Evolutionary conservation across 2,888 invertebrate species (phyloP).

Genomic region (Nomada lathburiana): DNA sequence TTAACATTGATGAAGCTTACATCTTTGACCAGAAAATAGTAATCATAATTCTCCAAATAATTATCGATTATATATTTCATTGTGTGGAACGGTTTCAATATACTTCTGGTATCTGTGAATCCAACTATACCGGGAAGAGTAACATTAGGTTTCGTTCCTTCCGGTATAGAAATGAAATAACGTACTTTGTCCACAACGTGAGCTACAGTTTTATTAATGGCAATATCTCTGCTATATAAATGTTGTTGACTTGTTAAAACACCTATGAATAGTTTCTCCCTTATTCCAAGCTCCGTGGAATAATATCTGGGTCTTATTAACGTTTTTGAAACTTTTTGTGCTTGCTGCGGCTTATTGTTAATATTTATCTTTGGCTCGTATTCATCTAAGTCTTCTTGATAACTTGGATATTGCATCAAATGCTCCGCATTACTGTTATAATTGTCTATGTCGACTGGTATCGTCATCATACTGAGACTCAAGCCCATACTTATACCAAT

Average conservation of each 20-base stretch:
- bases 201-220: constrained; percentile 95
- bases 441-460: constrained; percentile 85
- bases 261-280: constrained; percentile 94
- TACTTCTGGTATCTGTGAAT: constrained; percentile 92
- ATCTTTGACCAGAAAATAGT: constrained; percentile 95
- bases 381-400: constrained; percentile 79
- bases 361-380: constrained; percentile 85
- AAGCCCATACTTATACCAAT: constrained; percentile 86
- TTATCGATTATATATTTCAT: constrained; percentile 96
- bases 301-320: constrained; percentile 95
- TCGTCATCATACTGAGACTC: constrained; percentile 85
- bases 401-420: constrained; percentile 62
- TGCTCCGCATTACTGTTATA: constrained; percentile 65
- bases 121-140: constrained; percentile 91
- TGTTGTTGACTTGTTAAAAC: constrained; percentile 92
- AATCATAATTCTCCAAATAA: constrained; percentile 95
- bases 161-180: constrained; percentile 89
- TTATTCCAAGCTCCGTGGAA: constrained; percentile 97
- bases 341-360: constrained; percentile 84
- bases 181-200: constrained; percentile 93
- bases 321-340: constrained; percentile 86
- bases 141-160: constrained; percentile 85
- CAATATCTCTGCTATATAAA: constrained; percentile 90
- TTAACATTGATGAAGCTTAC: constrained; percentile 93
- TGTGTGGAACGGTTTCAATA: constrained; percentile 93